Evolutionary conservation across 2,113 vertebrate genomes (phyloP), one percentile per base, ranked within the genome.

Genomic region (Cygnus atratus): DNA sequence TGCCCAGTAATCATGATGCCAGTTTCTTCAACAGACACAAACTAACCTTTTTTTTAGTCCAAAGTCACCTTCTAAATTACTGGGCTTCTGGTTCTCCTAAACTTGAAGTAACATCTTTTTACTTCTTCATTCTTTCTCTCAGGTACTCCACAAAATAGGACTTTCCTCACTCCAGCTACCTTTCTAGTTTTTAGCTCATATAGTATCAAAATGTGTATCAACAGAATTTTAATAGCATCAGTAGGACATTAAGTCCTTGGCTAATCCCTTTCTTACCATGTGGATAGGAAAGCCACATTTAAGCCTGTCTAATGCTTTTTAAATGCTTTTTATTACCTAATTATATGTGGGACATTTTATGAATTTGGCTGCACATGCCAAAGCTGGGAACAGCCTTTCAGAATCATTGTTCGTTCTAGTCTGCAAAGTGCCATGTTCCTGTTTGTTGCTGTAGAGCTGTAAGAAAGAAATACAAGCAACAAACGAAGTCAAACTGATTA

Each of bases 11-110:
- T 66, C 44, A 43, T 15, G 35, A 29, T 52, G 44, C 16, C 25
- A 37, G 14, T 59, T 75, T n/a, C 52, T 19, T 73, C 46, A 0
- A 0, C 8, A 46, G 37, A 65, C 9, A 63, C 9, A 5, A 11
- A 50, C 2, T 2, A 65, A 74, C 2, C 2, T 48, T 48, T 67
- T 74, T 75, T 50, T n/a, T 8, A 66, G 6, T 48, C 3, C 55
- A 41, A 9, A 19, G 20, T 2, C 2, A 6, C 28, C 41, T 57
- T 84, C n/a, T 18, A 71, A 78, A 54, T 59, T 41, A 67, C 5
- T 18, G 14, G 18, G 13, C 31, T 77, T 26, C 5, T 48, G 4
- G 8, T 48, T 84, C 20, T 89, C 29, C 37, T 25, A 74, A 48
- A 3, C 26, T 16, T 33, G 26, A 70, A 6, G 2, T n/a, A 58